phyloP scores from a whole-genome alignment of 1,140 invertebrate genomes.

The Leptinotarsa texana region DNA sequence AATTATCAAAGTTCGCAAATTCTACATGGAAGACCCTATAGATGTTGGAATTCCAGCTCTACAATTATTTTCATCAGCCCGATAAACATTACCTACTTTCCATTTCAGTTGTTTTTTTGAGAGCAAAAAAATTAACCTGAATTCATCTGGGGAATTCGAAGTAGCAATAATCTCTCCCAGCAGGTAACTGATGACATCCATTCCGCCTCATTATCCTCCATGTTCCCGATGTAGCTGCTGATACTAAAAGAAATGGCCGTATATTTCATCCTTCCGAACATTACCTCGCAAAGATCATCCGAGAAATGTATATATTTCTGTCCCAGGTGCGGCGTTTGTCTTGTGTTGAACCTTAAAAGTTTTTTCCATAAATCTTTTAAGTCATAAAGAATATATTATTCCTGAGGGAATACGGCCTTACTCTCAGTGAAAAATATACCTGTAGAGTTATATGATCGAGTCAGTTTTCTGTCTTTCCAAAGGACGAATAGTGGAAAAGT shows the following conservation, averaged over 20 bases:
- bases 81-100: too few species aligned
- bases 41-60: too few species aligned
- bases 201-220: conserved; percentile 3
- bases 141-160: too few species aligned
- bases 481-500: too few species aligned
- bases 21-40: too few species aligned
- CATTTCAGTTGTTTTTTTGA: too few species aligned
- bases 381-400: conserved; percentile 27
- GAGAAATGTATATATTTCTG: conserved; percentile 25
- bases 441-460: conserved; percentile 22
- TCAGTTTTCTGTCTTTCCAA: background rate
- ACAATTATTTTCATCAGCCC: too few species aligned
- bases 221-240: background rate
- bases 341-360: conserved; percentile 25
- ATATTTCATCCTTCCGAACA: conserved; percentile 12
- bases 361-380: conserved; percentile 25
- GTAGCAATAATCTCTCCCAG: too few species aligned
- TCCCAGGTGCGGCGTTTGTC: conserved; percentile 23
- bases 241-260: background rate
- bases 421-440: conserved; percentile 9
- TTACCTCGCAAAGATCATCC: conserved; percentile 12
- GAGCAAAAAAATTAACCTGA: too few species aligned
- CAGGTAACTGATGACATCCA: background rate
- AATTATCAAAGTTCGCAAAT: too few species aligned
- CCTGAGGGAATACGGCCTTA: conserved; percentile 12